Percentiles rank a stretch among this genome's conserved stretches.
Conservation (phyloP, 2,797 vertebrate species). For the Uromys caudimaculatus region DNA sequence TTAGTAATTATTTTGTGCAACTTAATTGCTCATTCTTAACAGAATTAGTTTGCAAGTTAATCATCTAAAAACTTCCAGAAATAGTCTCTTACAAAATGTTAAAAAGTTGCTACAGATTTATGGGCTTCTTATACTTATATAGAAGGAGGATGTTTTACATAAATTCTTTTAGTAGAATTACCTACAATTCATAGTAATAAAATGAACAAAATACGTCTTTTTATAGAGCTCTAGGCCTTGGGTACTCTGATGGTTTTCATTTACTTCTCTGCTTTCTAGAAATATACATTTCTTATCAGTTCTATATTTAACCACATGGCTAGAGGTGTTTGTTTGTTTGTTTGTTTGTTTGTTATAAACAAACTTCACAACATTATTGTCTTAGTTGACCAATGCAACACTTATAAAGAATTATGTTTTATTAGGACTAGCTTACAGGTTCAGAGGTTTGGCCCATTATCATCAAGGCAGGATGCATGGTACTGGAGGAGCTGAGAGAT, state of each 20-base stretch:
- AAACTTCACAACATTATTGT: not conserved
- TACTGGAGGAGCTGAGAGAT: not conserved
- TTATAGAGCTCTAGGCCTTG: not conserved
- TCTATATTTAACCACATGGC: conserved; percentile 16
- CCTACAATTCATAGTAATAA: conserved; percentile 42
- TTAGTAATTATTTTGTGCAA: not conserved
- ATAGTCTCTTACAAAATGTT: not conserved
- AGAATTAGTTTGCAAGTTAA: conserved; percentile 47
- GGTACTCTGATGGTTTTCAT: not conserved
- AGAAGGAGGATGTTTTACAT: not conserved
- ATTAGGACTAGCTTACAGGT: not conserved
- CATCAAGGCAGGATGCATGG: not conserved
- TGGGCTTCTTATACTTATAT: conserved; percentile 5
- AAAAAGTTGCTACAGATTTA: not conserved
- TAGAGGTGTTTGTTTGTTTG: not conserved
- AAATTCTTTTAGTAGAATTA: conserved; percentile 22
- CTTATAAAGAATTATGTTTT: not conserved
- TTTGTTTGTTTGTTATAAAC: not conserved
- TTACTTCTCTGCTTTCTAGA: not conserved
- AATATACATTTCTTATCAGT: not conserved
- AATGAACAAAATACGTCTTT: not conserved
- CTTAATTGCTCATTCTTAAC: not conserved
- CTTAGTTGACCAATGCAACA: not conserved
- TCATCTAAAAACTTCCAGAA: conserved; percentile 32
- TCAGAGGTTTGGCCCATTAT: not conserved